phyloP scores from a whole-genome alignment of 1,140 invertebrate genomes.

The Drosophila arawakana region DNA sequence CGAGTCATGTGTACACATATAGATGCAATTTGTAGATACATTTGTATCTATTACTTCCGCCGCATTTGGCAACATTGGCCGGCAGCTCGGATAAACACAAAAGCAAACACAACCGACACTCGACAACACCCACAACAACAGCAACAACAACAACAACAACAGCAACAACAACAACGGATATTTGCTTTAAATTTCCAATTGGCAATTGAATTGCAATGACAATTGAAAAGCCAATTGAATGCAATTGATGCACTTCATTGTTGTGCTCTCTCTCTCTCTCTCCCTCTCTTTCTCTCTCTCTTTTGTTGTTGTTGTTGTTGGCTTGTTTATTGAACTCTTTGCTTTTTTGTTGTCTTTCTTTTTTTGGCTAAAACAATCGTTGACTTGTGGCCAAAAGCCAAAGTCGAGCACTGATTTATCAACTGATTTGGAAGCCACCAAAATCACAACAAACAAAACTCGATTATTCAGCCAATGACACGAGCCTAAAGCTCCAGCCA shows the following conservation, averaged over 20 bases:
- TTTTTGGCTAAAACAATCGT: slow-evolving; percentile 37
- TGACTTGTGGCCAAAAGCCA: slow-evolving; percentile 49
- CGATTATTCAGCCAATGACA: slow-evolving; percentile 15
- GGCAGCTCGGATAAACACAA: slow-evolving; percentile 46
- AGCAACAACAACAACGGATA: slow-evolving; percentile 46
- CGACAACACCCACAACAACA: slow-evolving; percentile 34
- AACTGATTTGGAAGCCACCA: not conserved
- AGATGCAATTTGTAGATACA: slow-evolving; percentile 29
- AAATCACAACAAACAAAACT: no score
- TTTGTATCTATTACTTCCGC: slow-evolving; percentile 70
- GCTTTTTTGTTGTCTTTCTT: no score
- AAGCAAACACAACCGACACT: slow-evolving; percentile 33
- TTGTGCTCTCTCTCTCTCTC: slow-evolving; percentile 1
- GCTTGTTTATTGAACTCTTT: slow-evolving; percentile 9
- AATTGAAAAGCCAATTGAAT: slow-evolving; percentile 76
- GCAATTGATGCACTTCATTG: slow-evolving; percentile 63
- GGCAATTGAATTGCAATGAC: slow-evolving; percentile 73
- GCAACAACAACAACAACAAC: slow-evolving; percentile 20
- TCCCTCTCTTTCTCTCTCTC: not conserved
- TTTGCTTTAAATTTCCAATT: slow-evolving; percentile 76
- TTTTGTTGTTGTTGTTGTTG: not conserved
- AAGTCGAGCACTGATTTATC: slow-evolving; percentile 13
- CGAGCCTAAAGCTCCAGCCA: not conserved
- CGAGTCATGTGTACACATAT: slow-evolving; percentile 7
- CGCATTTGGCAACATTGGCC: slow-evolving; percentile 61